phyloP scores from a whole-genome alignment of 2,113 vertebrate genomes.

The Neogale vison region DNA sequence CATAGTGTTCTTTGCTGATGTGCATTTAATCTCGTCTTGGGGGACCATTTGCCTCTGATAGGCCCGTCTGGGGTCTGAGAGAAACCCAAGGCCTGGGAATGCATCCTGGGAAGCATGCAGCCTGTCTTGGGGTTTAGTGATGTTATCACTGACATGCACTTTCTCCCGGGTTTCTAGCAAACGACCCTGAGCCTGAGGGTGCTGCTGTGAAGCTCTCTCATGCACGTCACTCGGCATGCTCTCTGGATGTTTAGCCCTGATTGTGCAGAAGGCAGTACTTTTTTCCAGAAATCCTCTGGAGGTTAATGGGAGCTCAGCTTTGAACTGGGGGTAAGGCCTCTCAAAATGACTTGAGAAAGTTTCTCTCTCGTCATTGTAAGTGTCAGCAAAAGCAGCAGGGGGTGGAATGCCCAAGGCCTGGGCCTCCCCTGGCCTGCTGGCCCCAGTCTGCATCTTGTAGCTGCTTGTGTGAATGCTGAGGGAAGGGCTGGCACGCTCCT shows the following conservation, averaged over 20 bases:
- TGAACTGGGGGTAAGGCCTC: constrained; percentile 74
- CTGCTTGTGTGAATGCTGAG: constrained; percentile 82
- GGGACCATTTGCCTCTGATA: constrained; percentile 87
- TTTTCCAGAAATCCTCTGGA: constrained; percentile 80
- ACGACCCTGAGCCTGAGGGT: constrained; percentile 79
- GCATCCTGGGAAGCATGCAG: constrained; percentile 87
- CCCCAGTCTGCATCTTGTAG: constrained; percentile 80
- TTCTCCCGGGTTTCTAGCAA: constrained; percentile 83
- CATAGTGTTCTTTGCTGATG: constrained; percentile 87
- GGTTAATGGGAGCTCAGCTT: constrained; percentile 83
- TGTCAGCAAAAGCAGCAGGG: constrained; percentile 79
- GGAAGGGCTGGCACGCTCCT: constrained; percentile 85
- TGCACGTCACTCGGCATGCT: constrained; percentile 79
- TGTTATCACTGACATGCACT: constrained; percentile 89
- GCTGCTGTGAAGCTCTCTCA: constrained; percentile 79
- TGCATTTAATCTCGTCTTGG: constrained; percentile 89
- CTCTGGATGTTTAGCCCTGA: constrained; percentile 74
- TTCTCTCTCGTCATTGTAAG: constrained; percentile 71
- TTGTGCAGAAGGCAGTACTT: constrained; percentile 75
- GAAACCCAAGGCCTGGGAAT: constrained; percentile 86
- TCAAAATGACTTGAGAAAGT: constrained; percentile 80
- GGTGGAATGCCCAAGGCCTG: constrained; percentile 74
- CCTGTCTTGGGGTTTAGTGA: constrained; percentile 85
- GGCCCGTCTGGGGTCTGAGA: constrained; percentile 84
- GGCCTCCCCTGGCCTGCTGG: constrained; percentile 53